phyloP scores from a whole-genome alignment of 2,797 vertebrate genomes.

The Hapalemur alaotrensis region DNA sequence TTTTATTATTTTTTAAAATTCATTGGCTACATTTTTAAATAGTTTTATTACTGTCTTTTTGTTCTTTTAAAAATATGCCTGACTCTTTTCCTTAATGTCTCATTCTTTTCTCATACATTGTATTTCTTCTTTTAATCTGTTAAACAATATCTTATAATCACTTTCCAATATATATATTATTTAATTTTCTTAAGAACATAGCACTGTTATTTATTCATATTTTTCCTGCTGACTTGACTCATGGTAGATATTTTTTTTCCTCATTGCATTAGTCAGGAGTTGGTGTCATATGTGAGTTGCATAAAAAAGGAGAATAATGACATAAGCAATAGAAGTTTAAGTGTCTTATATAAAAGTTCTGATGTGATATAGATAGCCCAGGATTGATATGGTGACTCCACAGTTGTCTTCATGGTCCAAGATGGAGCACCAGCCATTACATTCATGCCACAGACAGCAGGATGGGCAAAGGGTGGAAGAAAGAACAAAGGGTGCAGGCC shows the following conservation, averaged over 20 bases:
- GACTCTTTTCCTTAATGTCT: neutral
- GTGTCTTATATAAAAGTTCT: neutral
- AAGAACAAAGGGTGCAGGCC: neutral
- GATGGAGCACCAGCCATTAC: neutral
- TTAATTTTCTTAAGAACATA: neutral
- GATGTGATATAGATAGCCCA: neutral
- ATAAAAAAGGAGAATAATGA: constrained; percentile 12
- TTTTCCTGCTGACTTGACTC: neutral
- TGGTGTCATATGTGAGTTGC: neutral
- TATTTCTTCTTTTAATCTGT: neutral
- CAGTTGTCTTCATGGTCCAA: neutral
- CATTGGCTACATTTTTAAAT: neutral
- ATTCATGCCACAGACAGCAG: neutral
- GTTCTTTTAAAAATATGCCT: neutral
- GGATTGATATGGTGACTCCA: neutral
- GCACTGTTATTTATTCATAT: neutral
- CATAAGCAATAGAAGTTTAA: neutral
- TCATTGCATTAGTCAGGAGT: neutral
- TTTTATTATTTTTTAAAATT: neutral
- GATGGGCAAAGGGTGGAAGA: neutral
- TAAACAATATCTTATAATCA: neutral
- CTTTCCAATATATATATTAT: neutral
- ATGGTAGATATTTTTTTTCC: neutral
- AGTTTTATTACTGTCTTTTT: neutral
- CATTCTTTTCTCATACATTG: neutral